Base-by-base conservation (phyloP, 2,888 invertebrate genomes). In the Altica lythri region DNA sequence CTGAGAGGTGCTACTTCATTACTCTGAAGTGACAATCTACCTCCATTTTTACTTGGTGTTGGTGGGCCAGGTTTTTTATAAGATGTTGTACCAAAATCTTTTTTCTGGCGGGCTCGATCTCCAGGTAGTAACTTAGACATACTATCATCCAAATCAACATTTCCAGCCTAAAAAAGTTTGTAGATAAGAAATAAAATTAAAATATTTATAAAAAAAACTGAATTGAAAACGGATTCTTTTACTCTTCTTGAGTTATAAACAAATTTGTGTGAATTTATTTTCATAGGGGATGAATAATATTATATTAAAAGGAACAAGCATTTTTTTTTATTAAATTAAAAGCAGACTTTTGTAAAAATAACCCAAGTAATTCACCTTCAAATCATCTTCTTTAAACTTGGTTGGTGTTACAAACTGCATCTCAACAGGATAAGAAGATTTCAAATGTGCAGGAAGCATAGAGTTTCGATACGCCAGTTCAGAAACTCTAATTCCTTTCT, bases 11-110 rank as follows among this genome's bases (percentile, higher is more conserved):
- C 81, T 0, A 81, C 79, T 54, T 85, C 83, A 74, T 82, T 75
- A 1, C 74, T 73, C 73, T 86, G 86, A 38, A 86, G 81, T 0
- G 90, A 90, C 5, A 85, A 76, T 58, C 90, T 80, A 1, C 75
- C 77, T 8, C 89, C 89, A 72, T 90, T 86, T 77, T 90, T 92
- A 76, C 90, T 90, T 0, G 92, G 92, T 1, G 92, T 92, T 16
- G 92, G 92, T 37, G 91, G 92, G 0, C 92, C 92, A 0, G 92
- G 92, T 68, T 85, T 86, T 79, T 90, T 90, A 72, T 92, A 92
- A 0, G 88, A 86, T 0, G 87, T 90, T 72, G 87, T 84, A 57
- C 84, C 83, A 51, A 83, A 78, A 74, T 86, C 79, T 73, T 84
- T 81, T 25, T 65, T 61, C 19, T 66, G 67, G 0, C 68, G 58